Evolutionary conservation across 2,888 invertebrate species (phyloP).

Genomic region (Hanleya hanleyi): DNA sequence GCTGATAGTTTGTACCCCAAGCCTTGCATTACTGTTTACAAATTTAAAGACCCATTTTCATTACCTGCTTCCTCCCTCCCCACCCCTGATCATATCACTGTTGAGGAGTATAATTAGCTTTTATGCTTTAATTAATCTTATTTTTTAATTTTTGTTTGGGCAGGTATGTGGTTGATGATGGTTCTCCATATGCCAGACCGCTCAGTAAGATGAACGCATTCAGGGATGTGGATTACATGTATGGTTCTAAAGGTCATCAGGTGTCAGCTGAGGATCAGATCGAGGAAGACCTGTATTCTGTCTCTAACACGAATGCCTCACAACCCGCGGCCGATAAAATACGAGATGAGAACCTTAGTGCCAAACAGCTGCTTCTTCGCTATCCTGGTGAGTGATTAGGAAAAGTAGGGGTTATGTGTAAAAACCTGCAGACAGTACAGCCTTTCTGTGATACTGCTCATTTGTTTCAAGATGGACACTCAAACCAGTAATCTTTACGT

Average conservation of each 20-base stretch:
- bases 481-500: no score
- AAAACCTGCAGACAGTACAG: no score
- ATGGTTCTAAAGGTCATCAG: background rate
- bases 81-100: no score
- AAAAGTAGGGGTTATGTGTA: no score
- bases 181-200: conserved; percentile 61
- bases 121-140: background rate
- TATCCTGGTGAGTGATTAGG: no score
- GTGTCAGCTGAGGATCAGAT: conserved; percentile 34
- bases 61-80: no score
- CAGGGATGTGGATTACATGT: conserved; percentile 21
- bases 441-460: no score
- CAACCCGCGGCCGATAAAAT: conserved; percentile 54
- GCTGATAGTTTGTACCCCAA: no score
- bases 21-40: no score
- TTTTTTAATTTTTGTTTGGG: background rate
- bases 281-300: conserved; percentile 33
- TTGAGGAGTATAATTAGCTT: no score
- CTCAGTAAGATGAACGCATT: conserved; percentile 52
- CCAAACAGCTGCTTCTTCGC: conserved; percentile 58
- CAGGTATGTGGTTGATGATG: conserved; percentile 64
- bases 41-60: no score
- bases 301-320: conserved; percentile 23
- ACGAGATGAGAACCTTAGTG: conserved; percentile 61
- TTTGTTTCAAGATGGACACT: no score